Base-by-base conservation (phyloP, 2,113 vertebrate genomes). In the Alexandromys fortis region DNA sequence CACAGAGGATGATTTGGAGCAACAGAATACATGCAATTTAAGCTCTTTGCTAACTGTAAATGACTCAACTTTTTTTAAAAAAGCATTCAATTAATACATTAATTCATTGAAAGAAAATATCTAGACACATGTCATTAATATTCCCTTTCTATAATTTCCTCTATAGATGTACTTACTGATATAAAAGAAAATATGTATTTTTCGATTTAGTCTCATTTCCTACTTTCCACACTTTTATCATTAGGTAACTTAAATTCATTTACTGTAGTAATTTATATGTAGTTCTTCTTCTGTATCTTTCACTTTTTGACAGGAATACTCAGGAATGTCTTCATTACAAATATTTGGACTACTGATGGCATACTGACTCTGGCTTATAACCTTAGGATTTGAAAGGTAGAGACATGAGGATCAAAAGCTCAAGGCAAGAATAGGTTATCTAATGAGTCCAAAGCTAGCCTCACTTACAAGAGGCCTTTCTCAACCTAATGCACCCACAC, bases 201-300 rank as follows among this genome's bases (percentile, higher is more conserved):
- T 58, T n/a, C 10, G 5, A 35, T 73, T 33, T 47, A 10, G 24
- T 33, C 42, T 33, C 10, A 86, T 87, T 35, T 11, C 17, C 86
- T 2, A 11, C 22, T 10, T 58, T 82, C 21, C 30, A 24, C 28
- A 1, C 4, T 76, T 88, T 63, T 61, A 76, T 90, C 5, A 76
- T 10, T 73, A n/a, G 22, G 68, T 94, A 79, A 96, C 38, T 67
- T 52, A 19, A 92, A 75, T 86, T 77, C 19, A 89, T 49, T 93
- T 49, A 81, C 30, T 87, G 85, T 38, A 82, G 30, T 68, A 96
- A 92, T 52, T 81, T n/a, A 38, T 67, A 17, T 45, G 0, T 70
- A 13, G 3, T 68, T 58, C 9, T 68, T 58, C 9, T 79, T 89
- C 55, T 90, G n/a, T 61, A 77, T 68, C 7, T 35, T 78, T 85